A percentile compares a stretch with the other conserved stretches of the same genome.
Conservation (phyloP, 1,140 invertebrate genomes). For the Orussus abietinus region DNA sequence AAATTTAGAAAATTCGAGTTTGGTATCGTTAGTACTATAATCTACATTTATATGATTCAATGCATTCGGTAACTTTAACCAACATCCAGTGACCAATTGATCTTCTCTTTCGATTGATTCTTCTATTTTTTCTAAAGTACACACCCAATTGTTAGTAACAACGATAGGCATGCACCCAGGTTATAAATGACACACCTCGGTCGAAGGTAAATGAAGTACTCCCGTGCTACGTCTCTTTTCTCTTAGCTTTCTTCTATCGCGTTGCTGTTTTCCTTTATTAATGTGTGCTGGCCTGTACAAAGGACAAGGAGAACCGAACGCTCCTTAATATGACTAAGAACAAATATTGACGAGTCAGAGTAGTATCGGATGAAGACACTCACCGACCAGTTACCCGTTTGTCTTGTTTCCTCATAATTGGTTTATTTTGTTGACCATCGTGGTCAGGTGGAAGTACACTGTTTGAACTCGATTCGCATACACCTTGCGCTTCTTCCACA, state of each 20-base stretch:
- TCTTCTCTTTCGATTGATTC: too few species aligned
- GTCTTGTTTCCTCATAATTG: slow-evolving; percentile 38
- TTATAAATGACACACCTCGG: slow-evolving; percentile 60
- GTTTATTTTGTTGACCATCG: slow-evolving; percentile 34
- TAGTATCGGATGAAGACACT: slow-evolving; percentile 15
- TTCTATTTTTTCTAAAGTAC: too few species aligned
- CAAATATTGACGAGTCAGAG: too few species aligned
- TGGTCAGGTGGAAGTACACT: slow-evolving; percentile 30
- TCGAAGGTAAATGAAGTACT: slow-evolving; percentile 63
- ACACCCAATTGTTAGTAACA: too few species aligned
- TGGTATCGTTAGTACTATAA: too few species aligned
- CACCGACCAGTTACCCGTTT: slow-evolving; percentile 37
- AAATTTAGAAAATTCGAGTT: too few species aligned
- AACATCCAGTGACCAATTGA: too few species aligned
- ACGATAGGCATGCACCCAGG: too few species aligned
- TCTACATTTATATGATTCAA: too few species aligned
- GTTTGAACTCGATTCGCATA: slow-evolving; percentile 31
- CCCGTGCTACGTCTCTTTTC: slow-evolving; percentile 64
- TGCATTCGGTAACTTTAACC: too few species aligned
- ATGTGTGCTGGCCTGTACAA: slow-evolving; percentile 54
- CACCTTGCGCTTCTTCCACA: slow-evolving; percentile 31
- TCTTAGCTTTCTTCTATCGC: slow-evolving; percentile 61
- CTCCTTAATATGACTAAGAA: too few species aligned
- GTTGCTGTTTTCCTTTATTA: slow-evolving; percentile 58
- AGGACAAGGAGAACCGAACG: too few species aligned